A percentile compares a stretch with the other conserved stretches of the same genome.
Evolutionary conservation across 2,888 invertebrate species (phyloP).

Genomic region (Adelognathus sp.): DNA sequence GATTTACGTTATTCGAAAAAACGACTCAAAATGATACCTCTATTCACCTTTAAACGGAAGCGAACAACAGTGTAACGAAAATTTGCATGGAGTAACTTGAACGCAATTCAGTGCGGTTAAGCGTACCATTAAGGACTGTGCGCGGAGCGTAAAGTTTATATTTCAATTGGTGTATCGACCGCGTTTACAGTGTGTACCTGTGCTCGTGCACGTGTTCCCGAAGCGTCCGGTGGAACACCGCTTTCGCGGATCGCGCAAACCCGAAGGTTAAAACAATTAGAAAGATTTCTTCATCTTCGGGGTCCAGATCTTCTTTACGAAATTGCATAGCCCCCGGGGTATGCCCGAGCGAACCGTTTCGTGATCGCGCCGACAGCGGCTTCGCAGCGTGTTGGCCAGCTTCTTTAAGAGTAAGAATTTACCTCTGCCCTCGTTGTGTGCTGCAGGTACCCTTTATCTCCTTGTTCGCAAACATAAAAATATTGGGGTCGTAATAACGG

Average conservation of each 20-base stretch:
- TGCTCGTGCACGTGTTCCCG: background rate
- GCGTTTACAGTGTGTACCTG: background rate
- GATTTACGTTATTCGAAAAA: background rate
- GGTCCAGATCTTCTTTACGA: conserved; percentile 41
- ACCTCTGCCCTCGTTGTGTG: background rate
- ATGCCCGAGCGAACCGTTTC: background rate
- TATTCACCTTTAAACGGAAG: background rate
- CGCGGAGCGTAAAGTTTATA: background rate
- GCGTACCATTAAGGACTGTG: background rate
- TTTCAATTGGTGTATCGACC: background rate
- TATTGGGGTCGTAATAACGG: background rate
- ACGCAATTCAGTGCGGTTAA: background rate
- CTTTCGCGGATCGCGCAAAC: conserved; percentile 25
- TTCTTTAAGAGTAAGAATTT: background rate
- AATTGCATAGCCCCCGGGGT: conserved; percentile 20
- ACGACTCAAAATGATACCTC: background rate
- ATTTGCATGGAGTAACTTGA: background rate
- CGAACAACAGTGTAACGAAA: background rate
- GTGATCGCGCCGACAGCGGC: background rate
- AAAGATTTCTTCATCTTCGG: conserved; percentile 44
- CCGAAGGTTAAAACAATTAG: conserved; percentile 49
- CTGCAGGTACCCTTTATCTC: background rate
- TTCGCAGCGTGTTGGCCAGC: background rate
- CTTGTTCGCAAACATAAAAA: background rate
- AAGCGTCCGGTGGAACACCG: conserved; percentile 31